Percentiles rank a stretch among this genome's conserved stretches.
phyloP scores from a whole-genome alignment of 2,113 vertebrate species.

The Silurus asotus region DNA sequence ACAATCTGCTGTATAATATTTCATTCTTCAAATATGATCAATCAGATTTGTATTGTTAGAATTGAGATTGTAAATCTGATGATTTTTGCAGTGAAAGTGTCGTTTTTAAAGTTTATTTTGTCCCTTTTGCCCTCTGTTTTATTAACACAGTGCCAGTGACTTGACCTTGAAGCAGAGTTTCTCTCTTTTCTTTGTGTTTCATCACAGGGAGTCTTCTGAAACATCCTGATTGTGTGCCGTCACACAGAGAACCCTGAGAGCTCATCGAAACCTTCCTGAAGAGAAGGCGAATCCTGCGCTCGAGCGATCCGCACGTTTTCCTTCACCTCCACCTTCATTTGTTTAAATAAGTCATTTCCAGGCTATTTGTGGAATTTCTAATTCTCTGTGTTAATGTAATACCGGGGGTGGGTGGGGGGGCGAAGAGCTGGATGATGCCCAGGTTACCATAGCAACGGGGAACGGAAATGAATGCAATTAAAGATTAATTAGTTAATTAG shows the following conservation, averaged over 20 bases:
- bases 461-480: conserved; percentile 36
- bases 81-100: too few relatives aligned
- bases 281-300: not conserved
- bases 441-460: conserved; percentile 12
- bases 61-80: too few relatives aligned
- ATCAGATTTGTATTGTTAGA: too few relatives aligned
- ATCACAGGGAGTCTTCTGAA: not conserved
- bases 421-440: conserved; percentile 19
- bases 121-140: not conserved
- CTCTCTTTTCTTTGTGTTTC: not conserved
- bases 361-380: conserved; percentile 38
- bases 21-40: too few relatives aligned
- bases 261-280: not conserved
- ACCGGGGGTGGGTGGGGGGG: conserved; percentile 11
- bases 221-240: not conserved
- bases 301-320: not conserved
- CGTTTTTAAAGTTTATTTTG: not conserved
- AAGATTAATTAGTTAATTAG: conserved; percentile 51
- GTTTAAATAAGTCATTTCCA: conserved; percentile 28
- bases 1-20: too few relatives aligned
- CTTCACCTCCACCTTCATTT: conserved; percentile 5
- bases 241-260: not conserved
- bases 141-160: not conserved
- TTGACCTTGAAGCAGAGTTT: not conserved
- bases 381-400: conserved; percentile 34